phyloP scores from a whole-genome alignment of 1,140 invertebrate genomes.

The Brachionus plicatilis region DNA sequence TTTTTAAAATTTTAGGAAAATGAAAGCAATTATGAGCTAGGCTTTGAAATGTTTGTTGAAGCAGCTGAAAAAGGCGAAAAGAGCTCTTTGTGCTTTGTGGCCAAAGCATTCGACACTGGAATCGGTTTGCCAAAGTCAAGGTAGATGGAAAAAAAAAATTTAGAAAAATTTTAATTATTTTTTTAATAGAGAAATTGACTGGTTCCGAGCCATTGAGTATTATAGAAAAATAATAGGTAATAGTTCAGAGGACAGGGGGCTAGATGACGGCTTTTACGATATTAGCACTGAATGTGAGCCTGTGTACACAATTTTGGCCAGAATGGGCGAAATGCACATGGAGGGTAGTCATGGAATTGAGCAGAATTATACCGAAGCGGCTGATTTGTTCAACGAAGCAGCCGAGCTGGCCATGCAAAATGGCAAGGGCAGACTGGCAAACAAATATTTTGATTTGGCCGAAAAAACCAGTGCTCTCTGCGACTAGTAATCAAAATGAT shows the following conservation, averaged over 20 bases:
- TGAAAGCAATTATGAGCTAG: constrained; percentile 51
- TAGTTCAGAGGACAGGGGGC: constrained; percentile 57
- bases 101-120: constrained; percentile 58
- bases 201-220: constrained; percentile 54
- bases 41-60: constrained; percentile 56
- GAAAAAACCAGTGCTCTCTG: constrained; percentile 51
- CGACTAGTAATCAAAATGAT: not conserved
- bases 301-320: constrained; percentile 56
- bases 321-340: constrained; percentile 58
- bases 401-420: constrained; percentile 60
- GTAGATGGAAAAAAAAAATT: not conserved
- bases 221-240: constrained; percentile 56
- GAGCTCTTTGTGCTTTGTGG: constrained; percentile 59
- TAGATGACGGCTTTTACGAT: constrained; percentile 55
- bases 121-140: not conserved
- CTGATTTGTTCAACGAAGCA: constrained; percentile 59
- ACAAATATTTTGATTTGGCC: constrained; percentile 60
- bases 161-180: not conserved
- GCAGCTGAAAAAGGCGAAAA: constrained; percentile 60
- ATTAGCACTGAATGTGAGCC: constrained; percentile 51
- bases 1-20: constrained; percentile 44
- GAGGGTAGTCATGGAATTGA: constrained; percentile 57
- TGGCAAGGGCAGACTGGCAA: constrained; percentile 60
- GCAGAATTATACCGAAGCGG: constrained; percentile 53
- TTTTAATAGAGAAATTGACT: constrained; percentile 50